Base-by-base conservation (phyloP, 53 echinoderm and acorn worm genomes). In the Astropecten irregularis region DNA sequence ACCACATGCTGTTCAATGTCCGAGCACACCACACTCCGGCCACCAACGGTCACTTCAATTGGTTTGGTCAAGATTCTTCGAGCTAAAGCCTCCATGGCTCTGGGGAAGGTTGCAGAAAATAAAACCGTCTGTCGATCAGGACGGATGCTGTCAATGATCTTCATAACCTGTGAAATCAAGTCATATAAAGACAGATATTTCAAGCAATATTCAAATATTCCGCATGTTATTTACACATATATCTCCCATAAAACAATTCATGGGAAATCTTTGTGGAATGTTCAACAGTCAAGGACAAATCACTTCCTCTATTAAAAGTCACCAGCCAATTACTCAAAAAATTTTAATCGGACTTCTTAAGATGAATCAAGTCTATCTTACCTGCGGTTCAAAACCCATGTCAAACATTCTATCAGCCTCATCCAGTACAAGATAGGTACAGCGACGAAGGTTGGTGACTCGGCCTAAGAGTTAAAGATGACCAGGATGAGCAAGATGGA, bases 341-440 rank as follows among this genome's bases (percentile, higher is more conserved):
- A n/a, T n/a, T n/a, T n/a, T n/a, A n/a, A n/a, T n/a, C n/a, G n/a
- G n/a, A n/a, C n/a, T n/a, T n/a, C n/a, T n/a, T n/a, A n/a, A n/a
- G n/a, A n/a, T n/a, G n/a, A n/a, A n/a, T n/a, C n/a, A n/a, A n/a
- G n/a, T n/a, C n/a, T n/a, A n/a, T n/a, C n/a, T 72, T 84, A 94
- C 99, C 99, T 99, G 99, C 1, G 99, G 99, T 84, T 99, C 99
- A 69, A 99, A 99, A 13, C 99, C 99, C 99, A 99, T 99, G 76
- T 99, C 99, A 90, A 99, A 99, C 99, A 99, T 99, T 31, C 99
- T 88, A 61, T 99, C 99, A 14, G 99, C 99, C 64, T 99, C 99
- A 61, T 99, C 99, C 69, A 99, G 69, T 4, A 95, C 94, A 3
- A 99, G 83, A 55, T 99, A 99, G 0, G 99, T 99, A 77, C 92